These are phyloP conservation scores for Phortica magna DNA, from an alignment of 2,888 invertebrate genomes.

Conservation along the genomic window DNA sequence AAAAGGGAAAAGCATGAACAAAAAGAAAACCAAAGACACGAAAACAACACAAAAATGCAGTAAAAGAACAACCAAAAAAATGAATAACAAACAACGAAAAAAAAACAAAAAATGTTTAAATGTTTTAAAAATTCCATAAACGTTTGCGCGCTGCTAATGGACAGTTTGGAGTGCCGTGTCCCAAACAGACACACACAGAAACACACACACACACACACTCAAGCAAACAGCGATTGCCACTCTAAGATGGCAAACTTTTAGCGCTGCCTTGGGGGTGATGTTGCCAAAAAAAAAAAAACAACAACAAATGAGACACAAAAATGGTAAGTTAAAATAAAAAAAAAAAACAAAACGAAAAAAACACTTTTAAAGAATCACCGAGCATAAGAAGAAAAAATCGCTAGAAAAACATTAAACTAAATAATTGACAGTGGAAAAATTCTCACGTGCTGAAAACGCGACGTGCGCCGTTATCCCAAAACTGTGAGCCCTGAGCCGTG, in stretches of 20 bases:
- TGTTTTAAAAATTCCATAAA: conserved; percentile 53
- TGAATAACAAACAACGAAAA: not conserved
- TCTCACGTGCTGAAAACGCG: conserved; percentile 4
- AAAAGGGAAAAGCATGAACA: conserved; percentile 1
- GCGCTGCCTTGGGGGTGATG: not conserved
- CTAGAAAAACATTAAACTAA: not conserved
- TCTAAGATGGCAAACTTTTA: conserved; percentile 34
- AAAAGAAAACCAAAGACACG: not conserved
- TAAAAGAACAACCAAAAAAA: conserved; percentile 12
- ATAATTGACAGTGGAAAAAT: not conserved
- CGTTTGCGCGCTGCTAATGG: conserved; percentile 59
- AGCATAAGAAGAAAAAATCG: not conserved
- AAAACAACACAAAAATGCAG: conserved; percentile 6
- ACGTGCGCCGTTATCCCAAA: not conserved
- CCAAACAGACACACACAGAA: not conserved
- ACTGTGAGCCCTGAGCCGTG: not conserved
- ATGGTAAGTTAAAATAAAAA: conserved; percentile 48
- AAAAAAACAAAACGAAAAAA: conserved; percentile 29
- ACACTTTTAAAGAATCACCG: not conserved
- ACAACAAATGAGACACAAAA: conserved; percentile 66
- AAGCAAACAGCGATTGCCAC: not conserved
- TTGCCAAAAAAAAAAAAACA: conserved; percentile 33
- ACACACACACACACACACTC: not conserved
- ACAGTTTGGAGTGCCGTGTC: conserved; percentile 52
- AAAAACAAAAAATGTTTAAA: conserved; percentile 8